phyloP scores from a whole-genome alignment of 2,888 invertebrate genomes.

The Brachynemurus nebulosus region DNA sequence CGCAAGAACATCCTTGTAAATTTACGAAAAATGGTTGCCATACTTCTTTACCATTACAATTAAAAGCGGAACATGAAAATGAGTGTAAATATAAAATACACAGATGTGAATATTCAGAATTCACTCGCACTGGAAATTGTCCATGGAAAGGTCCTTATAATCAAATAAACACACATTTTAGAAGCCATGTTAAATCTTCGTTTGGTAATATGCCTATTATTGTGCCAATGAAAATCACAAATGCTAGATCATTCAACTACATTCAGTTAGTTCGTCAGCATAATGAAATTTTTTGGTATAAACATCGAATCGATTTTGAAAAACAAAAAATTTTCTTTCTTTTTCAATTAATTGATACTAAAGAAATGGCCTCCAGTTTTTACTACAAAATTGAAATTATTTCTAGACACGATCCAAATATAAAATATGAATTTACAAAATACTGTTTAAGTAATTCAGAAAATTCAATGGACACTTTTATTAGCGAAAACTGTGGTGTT shows the following conservation, averaged over 20 bases:
- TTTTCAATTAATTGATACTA: background rate
- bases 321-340: background rate
- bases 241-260: background rate
- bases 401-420: background rate
- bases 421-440: background rate
- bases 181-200: no score
- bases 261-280: background rate
- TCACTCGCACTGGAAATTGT: background rate
- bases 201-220: no score
- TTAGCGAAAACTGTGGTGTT: background rate
- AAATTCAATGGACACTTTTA: background rate
- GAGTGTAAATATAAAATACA: background rate
- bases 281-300: background rate
- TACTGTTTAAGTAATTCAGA: background rate
- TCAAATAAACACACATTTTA: background rate
- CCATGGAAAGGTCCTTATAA: background rate
- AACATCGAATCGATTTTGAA: background rate
- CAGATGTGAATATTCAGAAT: background rate
- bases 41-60: background rate
- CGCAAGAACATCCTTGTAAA: background rate
- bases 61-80: background rate
- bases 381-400: background rate
- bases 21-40: background rate
- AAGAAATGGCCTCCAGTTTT: background rate
- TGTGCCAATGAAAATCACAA: no score